Conservation (phyloP, 2,888 invertebrate genomes). For the Plebejus melissa region DNA sequence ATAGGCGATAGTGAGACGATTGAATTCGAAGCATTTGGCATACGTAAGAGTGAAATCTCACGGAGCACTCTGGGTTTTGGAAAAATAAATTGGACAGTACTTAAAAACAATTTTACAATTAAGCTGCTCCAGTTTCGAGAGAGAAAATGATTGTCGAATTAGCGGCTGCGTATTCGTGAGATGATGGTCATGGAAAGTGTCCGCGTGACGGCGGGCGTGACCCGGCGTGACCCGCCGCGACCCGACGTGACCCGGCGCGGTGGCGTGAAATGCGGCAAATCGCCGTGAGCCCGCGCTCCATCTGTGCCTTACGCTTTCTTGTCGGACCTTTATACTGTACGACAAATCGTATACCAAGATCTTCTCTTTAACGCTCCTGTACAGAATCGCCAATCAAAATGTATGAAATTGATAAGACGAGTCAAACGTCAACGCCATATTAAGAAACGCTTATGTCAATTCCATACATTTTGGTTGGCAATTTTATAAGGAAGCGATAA, state of each 20-base stretch:
- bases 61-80: too few relatives aligned
- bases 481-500: too few relatives aligned
- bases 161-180: conserved; percentile 35
- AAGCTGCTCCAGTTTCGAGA: conserved; percentile 17
- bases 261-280: conserved; percentile 75
- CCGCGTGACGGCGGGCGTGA: conserved; percentile 71
- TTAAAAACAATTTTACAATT: background rate
- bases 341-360: conserved; percentile 32
- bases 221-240: conserved; percentile 62
- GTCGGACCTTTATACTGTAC: conserved; percentile 37
- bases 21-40: too few relatives aligned
- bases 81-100: background rate
- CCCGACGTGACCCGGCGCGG: conserved; percentile 64
- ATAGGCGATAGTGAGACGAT: too few relatives aligned
- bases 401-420: too few relatives aligned
- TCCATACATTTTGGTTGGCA: too few relatives aligned
- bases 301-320: conserved; percentile 45
- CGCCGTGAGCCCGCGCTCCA: conserved; percentile 66
- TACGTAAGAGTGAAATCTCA: too few relatives aligned
- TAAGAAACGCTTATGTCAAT: too few relatives aligned
- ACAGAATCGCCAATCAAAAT: too few relatives aligned
- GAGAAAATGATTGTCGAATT: conserved; percentile 30
- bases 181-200: conserved; percentile 54
- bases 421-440: too few relatives aligned
- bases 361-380: too few relatives aligned